A percentile compares a stretch with the other conserved stretches of the same genome.
These are phyloP conservation scores for Dendrolimus pini DNA, from an alignment of 2,888 invertebrate species.

Conservation along the genomic window DNA sequence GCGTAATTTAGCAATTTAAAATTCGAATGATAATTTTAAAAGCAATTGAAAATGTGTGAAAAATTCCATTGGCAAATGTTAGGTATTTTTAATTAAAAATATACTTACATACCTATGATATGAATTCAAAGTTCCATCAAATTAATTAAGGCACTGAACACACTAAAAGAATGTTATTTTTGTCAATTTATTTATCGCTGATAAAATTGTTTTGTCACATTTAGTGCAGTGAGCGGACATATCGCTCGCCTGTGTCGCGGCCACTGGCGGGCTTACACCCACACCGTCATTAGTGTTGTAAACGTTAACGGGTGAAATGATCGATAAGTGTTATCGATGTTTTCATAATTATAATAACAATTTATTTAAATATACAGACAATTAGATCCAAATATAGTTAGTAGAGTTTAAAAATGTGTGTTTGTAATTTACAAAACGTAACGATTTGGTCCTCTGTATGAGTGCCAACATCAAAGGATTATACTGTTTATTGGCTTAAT, in stretches of 20 bases:
- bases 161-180: constrained; percentile 7
- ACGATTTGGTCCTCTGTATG: too few relatives aligned
- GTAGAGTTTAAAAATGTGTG: too few relatives aligned
- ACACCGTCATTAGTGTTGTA: background rate
- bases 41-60: background rate
- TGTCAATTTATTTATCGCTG: constrained; percentile 5
- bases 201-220: background rate
- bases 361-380: too few relatives aligned
- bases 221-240: constrained; percentile 2
- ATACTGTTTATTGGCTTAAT: too few relatives aligned
- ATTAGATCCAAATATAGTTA: too few relatives aligned
- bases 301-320: background rate
- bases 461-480: too few relatives aligned
- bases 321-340: background rate
- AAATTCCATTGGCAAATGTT: background rate
- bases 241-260: constrained; percentile 17
- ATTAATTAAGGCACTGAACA: constrained; percentile 6
- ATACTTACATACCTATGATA: background rate
- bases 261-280: constrained; percentile 2
- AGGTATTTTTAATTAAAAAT: background rate
- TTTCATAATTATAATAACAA: background rate
- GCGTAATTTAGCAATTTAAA: too few relatives aligned
- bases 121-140: constrained; percentile 3
- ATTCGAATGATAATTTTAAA: background rate
- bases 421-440: too few relatives aligned